Percentiles rank a stretch among this genome's conserved stretches.
phyloP scores from a whole-genome alignment of 1,140 invertebrate species.

The Drosophila athabasca region DNA sequence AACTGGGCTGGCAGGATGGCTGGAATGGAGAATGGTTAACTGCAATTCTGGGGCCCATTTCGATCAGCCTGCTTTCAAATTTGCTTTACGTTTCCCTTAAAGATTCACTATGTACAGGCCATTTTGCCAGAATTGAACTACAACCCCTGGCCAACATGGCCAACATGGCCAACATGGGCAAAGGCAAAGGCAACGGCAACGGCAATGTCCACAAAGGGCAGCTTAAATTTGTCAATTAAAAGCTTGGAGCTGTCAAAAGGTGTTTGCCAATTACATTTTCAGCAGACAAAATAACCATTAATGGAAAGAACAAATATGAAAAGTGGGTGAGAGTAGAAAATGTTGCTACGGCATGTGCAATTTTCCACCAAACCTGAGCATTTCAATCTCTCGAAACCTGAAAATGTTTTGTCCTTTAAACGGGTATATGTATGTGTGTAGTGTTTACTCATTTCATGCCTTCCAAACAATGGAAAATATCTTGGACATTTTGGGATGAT shows the following conservation, averaged over 20 bases:
- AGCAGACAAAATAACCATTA: too few relatives aligned
- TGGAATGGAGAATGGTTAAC: slow-evolving; percentile 21
- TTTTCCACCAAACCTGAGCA: too few relatives aligned
- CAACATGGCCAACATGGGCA: too few relatives aligned
- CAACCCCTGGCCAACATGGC: background rate
- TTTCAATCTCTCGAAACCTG: too few relatives aligned
- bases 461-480: too few relatives aligned
- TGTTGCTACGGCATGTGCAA: too few relatives aligned
- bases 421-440: too few relatives aligned
- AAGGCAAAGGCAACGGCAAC: background rate
- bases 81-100: slow-evolving; percentile 10
- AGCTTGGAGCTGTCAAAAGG: background rate
- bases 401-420: too few relatives aligned
- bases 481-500: too few relatives aligned
- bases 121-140: background rate
- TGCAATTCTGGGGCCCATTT: slow-evolving; percentile 30
- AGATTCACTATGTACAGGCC: background rate
- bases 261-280: background rate
- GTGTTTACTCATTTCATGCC: too few relatives aligned
- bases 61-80: slow-evolving; percentile 29
- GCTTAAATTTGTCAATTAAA: slow-evolving; percentile 11
- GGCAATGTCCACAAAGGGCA: background rate
- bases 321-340: too few relatives aligned
- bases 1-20: background rate
- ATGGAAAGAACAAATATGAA: too few relatives aligned